A percentile compares a stretch with the other conserved stretches of the same genome.
Conservation (phyloP, 2,113 vertebrate species). For the Mixornis gularis region DNA sequence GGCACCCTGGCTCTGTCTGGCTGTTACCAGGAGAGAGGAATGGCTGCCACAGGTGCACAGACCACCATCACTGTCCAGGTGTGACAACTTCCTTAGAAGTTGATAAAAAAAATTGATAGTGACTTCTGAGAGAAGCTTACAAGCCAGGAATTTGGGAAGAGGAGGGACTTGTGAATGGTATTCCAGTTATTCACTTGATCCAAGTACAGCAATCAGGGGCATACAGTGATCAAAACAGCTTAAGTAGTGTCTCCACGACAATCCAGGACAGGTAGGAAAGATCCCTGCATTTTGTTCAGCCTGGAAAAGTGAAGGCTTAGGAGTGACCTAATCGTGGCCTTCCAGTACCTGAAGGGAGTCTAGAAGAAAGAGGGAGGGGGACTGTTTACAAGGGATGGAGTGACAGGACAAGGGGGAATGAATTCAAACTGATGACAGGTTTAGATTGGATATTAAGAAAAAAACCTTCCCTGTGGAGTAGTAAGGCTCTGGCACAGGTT, state of each 20-base stretch:
- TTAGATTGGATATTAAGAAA: too few relatives aligned
- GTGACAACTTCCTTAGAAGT: background rate
- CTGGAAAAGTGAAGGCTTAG: background rate
- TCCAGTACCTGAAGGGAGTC: background rate
- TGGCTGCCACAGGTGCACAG: background rate
- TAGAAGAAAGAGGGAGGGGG: background rate
- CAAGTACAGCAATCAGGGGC: rapidly evolving
- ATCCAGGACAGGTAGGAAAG: background rate
- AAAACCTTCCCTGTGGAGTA: background rate
- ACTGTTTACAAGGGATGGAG: background rate
- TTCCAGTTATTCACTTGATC: background rate
- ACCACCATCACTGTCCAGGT: background rate
- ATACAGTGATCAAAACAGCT: background rate
- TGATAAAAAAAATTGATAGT: background rate
- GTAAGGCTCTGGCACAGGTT: rapidly evolving
- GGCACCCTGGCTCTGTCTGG: too few relatives aligned
- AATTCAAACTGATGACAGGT: background rate
- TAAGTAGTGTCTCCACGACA: background rate
- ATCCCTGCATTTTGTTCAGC: background rate
- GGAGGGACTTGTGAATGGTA: background rate
- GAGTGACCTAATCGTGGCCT: background rate
- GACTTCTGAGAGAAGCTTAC: background rate
- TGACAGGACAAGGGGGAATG: background rate
- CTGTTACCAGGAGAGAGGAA: background rate
- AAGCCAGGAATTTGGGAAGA: background rate